A percentile compares a stretch with the other conserved stretches of the same genome.
phyloP scores from a whole-genome alignment of 2,113 vertebrate genomes.

The Hyla sarda region DNA sequence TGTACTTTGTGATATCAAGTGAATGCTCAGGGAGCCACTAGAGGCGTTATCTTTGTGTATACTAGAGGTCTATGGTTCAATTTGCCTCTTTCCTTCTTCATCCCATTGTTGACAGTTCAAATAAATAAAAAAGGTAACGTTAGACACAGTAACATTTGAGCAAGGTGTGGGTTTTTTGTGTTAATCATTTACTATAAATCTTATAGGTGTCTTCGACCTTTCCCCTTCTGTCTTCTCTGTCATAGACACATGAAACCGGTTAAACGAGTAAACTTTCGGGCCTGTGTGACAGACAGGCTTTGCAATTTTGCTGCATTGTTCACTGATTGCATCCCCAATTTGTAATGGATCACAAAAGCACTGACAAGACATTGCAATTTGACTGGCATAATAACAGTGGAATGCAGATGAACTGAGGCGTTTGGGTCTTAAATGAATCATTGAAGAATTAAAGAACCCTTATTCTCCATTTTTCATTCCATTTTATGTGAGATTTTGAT shows the following conservation, averaged over 20 bases:
- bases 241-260: background rate
- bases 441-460: background rate
- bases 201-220: background rate
- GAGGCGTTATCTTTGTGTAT: too few species aligned
- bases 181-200: background rate
- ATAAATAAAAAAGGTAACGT: too few species aligned
- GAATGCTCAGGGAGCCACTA: too few species aligned
- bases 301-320: constrained; percentile 38
- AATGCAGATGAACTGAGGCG: background rate
- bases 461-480: background rate
- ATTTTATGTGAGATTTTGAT: background rate
- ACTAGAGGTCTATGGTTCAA: too few species aligned
- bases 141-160: too few species aligned
- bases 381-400: background rate
- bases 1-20: too few species aligned
- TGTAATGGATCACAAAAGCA: constrained; percentile 14
- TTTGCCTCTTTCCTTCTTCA: too few species aligned
- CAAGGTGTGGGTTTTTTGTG: too few species aligned
- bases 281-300: background rate
- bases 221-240: background rate
- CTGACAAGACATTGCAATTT: background rate
- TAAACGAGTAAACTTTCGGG: background rate
- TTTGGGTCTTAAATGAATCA: background rate
- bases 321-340: constrained; percentile 38
- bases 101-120: too few species aligned